Evolutionary conservation across 2,888 invertebrate genomes (phyloP), one percentile per base, ranked within the genome.

Genomic region (Dromius quadrimaculatus): DNA sequence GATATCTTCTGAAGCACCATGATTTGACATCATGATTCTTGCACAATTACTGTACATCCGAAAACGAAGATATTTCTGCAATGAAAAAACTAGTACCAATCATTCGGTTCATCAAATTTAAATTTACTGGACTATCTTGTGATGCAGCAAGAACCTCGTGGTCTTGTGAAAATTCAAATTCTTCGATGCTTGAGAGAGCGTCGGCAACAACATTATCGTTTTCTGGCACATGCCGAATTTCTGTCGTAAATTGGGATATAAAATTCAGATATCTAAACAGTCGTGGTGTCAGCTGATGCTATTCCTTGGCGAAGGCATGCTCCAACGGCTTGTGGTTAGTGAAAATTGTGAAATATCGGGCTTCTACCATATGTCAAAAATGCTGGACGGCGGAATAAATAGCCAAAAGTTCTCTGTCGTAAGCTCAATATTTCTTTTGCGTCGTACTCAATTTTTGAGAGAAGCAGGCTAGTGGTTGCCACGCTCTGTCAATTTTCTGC

Each of bases 281-380:
- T 2, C 80, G 59, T 0, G 79, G 80, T 1, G 79, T 38, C 15
- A 36, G 19, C 38, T 77, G 77, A 5, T 77, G 77, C 8, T 74
- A 28, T 4, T 75, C 74, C 50, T 76, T 71, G 2, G 47, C 15
- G 61, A 81, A 78, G 0, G 79, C 79, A 38, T 71, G 78, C 0
- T 71, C 74, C 3, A 79, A 70, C 2, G 78, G 79, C 36, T 78
- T 79, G 63, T 77, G 80, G 73, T 79, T 79, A 0, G 79, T 81
- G 15, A 73, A 75, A 0, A 80, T 74, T 0, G 66, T 73, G 11
- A 78, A 73, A 61, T 76, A 20, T 19, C 76, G 72, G 0, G 77
- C 79, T 72, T 82, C 81, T 0, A 81, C 34, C 74, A 79, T 76
- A 34, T 78, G 74, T 3, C 76, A 72, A 71, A 79, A 79, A 47